These are phyloP conservation scores for Drosophila nr. perissopoda DNA, from an alignment of 2,888 invertebrate species.

Conservation along the genomic window DNA sequence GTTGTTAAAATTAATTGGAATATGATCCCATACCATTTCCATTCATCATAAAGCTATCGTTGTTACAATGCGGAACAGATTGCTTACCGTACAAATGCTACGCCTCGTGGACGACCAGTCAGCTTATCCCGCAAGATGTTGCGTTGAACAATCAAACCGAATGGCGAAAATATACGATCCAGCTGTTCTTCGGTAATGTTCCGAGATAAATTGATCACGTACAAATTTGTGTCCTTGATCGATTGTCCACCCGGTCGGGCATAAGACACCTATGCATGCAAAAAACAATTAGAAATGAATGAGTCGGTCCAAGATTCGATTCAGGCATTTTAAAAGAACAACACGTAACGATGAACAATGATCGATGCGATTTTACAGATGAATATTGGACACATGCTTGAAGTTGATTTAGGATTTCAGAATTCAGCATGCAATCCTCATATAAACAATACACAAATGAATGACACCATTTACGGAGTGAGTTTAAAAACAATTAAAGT, in stretches of 20 bases:
- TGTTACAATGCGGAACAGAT: background rate
- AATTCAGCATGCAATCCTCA: background rate
- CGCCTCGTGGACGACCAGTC: constrained; percentile 94
- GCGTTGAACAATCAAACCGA: constrained; percentile 95
- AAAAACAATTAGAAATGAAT: background rate
- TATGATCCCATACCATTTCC: background rate
- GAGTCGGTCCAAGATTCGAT: background rate
- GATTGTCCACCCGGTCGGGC: constrained; percentile 96
- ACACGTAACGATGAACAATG: background rate
- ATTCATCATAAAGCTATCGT: background rate
- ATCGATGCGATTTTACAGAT: background rate
- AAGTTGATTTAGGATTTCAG: background rate
- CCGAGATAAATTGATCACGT: constrained; percentile 95
- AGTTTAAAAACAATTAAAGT: background rate
- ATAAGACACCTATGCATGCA: constrained; percentile 89
- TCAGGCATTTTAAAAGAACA: background rate
- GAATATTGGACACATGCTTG: background rate
- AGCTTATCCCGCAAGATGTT: constrained; percentile 95
- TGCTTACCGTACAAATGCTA: constrained; percentile 94
- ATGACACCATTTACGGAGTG: background rate
- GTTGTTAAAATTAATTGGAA: background rate
- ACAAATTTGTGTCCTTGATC: constrained; percentile 97
- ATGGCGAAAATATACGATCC: constrained; percentile 93
- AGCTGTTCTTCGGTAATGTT: constrained; percentile 93
- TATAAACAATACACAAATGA: background rate